Conservation (phyloP, 2,888 invertebrate species). For the Eremobia ochroleuca region DNA sequence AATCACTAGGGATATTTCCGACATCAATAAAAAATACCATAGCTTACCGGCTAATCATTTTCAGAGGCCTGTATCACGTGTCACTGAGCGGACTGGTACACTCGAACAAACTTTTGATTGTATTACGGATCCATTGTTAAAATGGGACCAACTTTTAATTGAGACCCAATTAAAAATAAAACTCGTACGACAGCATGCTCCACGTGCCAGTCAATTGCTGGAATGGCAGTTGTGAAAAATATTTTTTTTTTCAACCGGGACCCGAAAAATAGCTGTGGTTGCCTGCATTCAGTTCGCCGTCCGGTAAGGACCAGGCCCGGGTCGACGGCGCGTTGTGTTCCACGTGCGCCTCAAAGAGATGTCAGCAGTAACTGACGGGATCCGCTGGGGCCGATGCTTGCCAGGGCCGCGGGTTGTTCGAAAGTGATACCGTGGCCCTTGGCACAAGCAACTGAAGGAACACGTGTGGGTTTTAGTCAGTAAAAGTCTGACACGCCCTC, state of each 20-base stretch:
- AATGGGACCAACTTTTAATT: constrained; percentile 57
- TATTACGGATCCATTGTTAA: constrained; percentile 46
- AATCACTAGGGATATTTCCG: neutral
- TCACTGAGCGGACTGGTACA: constrained; percentile 31
- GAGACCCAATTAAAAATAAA: constrained; percentile 61
- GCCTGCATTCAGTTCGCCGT: too few species aligned
- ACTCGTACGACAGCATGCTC: constrained; percentile 34
- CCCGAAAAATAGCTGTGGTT: neutral
- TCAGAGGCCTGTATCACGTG: constrained; percentile 25
- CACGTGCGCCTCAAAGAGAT: too few species aligned
- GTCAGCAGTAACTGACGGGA: too few species aligned
- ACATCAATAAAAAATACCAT: neutral
- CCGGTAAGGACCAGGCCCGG: too few species aligned
- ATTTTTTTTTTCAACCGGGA: neutral
- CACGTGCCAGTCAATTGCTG: constrained; percentile 16
- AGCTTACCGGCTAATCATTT: neutral
- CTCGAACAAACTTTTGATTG: constrained; percentile 53
- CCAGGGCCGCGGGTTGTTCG: too few species aligned
- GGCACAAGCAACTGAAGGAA: too few species aligned
- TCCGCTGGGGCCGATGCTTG: too few species aligned
- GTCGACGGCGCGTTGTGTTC: too few species aligned
- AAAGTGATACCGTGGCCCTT: too few species aligned
- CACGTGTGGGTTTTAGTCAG: too few species aligned
- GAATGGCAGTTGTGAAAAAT: constrained; percentile 15
- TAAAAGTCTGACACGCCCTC: too few species aligned